phyloP scores from a whole-genome alignment of 2,888 invertebrate species.

The Polyommatus icarus region DNA sequence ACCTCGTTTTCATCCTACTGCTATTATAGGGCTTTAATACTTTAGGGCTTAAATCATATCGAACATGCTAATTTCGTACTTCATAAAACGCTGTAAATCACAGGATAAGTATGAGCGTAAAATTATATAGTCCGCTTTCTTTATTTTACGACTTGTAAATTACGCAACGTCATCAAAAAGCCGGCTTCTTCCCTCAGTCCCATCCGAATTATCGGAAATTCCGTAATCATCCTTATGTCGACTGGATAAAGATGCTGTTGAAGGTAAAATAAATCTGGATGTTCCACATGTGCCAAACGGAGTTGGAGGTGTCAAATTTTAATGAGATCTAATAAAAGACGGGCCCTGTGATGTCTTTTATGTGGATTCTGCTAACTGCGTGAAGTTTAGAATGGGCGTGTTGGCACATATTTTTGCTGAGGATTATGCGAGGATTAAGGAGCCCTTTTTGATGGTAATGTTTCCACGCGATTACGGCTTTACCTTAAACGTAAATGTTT shows the following conservation, averaged over 20 bases:
- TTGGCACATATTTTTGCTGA: not conserved
- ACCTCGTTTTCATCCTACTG: not conserved
- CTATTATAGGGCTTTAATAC: not conserved
- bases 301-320: slow-evolving; percentile 52
- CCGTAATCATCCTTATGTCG: not conserved
- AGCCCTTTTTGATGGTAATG: not conserved
- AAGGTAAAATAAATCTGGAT: not conserved
- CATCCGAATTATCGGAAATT: not conserved
- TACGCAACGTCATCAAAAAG: not conserved
- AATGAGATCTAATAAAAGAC: slow-evolving; percentile 47
- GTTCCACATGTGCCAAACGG: slow-evolving; percentile 32
- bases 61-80: slow-evolving; percentile 14
- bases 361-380: not conserved
- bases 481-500: not conserved
- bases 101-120: not conserved
- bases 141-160: slow-evolving; percentile 15
- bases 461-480: not conserved
- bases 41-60: not conserved
- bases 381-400: not conserved
- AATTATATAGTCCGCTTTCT: slow-evolving; percentile 6
- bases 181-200: not conserved
- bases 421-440: not conserved
- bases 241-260: not conserved
- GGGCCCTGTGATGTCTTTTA: not conserved
- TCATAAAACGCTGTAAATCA: not conserved